These are phyloP conservation scores for Whitmania pigra DNA, from an alignment of 1,140 invertebrate species.

Conservation along the genomic window DNA sequence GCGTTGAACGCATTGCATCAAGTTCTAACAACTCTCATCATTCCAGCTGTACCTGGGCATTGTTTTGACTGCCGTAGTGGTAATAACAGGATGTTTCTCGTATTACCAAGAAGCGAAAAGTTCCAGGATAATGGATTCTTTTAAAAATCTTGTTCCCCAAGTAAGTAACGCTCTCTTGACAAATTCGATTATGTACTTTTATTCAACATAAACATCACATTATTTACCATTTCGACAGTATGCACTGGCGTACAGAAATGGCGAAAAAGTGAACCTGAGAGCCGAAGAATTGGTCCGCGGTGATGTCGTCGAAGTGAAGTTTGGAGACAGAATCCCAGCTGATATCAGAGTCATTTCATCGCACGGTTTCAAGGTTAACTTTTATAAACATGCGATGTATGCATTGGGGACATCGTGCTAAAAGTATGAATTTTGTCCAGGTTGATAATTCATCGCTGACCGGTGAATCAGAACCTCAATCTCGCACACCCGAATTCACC, in stretches of 20 bases:
- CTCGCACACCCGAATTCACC: constrained; percentile 74
- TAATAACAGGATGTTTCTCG: constrained; percentile 42
- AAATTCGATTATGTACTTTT: background rate
- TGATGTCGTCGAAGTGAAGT: constrained; percentile 66
- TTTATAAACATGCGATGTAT: no score
- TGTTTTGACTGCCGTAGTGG: constrained; percentile 39
- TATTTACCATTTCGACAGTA: constrained; percentile 5
- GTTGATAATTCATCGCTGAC: constrained; percentile 59
- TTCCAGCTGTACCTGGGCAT: constrained; percentile 46
- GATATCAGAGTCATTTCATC: constrained; percentile 63
- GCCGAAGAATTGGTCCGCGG: constrained; percentile 61
- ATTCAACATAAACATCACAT: background rate
- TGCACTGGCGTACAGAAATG: constrained; percentile 82
- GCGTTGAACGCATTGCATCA: no score
- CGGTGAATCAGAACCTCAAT: constrained; percentile 89
- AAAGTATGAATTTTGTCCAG: constrained; percentile 26
- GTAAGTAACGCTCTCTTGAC: constrained; percentile 21
- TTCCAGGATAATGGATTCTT: constrained; percentile 68
- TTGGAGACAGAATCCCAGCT: constrained; percentile 72
- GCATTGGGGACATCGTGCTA: background rate
- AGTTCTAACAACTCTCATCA: constrained; percentile 41
- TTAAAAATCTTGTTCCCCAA: constrained; percentile 70
- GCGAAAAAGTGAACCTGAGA: constrained; percentile 65
- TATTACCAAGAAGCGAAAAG: constrained; percentile 44
- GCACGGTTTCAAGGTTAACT: constrained; percentile 53